phyloP scores from a whole-genome alignment of 2,113 vertebrate genomes.

The Centrocercus urophasianus region DNA sequence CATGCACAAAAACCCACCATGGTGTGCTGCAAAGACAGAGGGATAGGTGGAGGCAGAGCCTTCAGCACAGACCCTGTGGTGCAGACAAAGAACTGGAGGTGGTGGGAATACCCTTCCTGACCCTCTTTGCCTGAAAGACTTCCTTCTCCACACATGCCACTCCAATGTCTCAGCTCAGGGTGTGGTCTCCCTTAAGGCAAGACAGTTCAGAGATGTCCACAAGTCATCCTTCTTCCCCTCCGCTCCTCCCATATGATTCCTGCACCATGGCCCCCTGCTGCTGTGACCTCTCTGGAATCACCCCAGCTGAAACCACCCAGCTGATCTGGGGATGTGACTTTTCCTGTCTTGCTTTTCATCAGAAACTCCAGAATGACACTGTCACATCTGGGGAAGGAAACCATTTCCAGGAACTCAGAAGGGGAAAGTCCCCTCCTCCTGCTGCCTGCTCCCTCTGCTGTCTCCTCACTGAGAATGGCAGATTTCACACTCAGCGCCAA shows the following conservation, averaged over 20 bases:
- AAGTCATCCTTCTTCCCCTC: background rate
- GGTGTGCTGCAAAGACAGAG: background rate
- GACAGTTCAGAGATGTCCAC: background rate
- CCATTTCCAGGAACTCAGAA: background rate
- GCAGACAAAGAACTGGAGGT: background rate
- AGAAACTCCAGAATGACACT: background rate
- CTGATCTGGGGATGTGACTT: accelerated
- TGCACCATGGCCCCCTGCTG: background rate
- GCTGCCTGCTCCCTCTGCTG: background rate
- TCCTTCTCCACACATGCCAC: background rate
- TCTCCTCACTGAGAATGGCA: background rate
- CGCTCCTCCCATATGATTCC: background rate
- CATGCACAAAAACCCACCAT: accelerated
- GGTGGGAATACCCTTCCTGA: background rate
- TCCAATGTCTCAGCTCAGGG: background rate
- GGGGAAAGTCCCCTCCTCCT: background rate
- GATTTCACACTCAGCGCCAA: accelerated
- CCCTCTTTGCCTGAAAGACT: background rate
- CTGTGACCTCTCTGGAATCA: background rate
- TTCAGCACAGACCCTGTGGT: accelerated
- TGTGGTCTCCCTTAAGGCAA: background rate
- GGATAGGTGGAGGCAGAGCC: background rate
- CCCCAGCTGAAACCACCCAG: background rate
- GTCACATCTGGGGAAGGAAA: background rate
- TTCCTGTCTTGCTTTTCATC: background rate